phyloP scores from a whole-genome alignment of 2,113 vertebrate genomes.

The Solenodon paradoxus region DNA sequence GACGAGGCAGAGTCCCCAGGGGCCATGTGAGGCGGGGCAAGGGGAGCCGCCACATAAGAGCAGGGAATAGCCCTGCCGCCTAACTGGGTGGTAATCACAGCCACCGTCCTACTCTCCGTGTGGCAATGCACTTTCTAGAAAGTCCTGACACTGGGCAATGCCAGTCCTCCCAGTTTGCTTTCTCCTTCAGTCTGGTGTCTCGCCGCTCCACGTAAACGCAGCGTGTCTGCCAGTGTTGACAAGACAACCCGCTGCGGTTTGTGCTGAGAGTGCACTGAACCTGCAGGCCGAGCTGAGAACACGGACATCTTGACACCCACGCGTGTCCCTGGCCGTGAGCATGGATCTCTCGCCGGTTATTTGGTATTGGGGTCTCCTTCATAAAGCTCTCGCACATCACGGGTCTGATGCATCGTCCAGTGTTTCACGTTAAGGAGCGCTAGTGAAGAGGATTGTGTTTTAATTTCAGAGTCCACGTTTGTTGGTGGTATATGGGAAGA shows the following conservation, averaged over 20 bases:
- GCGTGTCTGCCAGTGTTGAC: no score
- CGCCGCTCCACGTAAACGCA: rapidly evolving
- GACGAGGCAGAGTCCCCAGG: background rate
- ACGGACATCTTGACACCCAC: rapidly evolving
- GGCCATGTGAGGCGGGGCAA: no score
- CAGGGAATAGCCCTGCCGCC: rapidly evolving
- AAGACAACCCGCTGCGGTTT: background rate
- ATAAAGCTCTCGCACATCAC: background rate
- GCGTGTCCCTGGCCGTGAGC: rapidly evolving
- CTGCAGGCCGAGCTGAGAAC: no score
- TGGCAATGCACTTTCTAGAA: rapidly evolving
- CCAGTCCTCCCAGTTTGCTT: background rate
- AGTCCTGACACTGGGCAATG: rapidly evolving
- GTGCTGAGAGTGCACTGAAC: rapidly evolving
- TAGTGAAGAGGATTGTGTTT: background rate
- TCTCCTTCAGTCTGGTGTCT: rapidly evolving
- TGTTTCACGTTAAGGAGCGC: background rate
- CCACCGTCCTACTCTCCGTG: rapidly evolving
- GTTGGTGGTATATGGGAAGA: background rate
- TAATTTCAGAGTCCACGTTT: background rate
- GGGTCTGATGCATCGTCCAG: no score
- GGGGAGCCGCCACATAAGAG: background rate
- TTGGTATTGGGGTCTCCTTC: background rate
- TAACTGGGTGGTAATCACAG: rapidly evolving
- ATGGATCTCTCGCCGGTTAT: background rate